Evolutionary conservation across 1,140 invertebrate genomes (phyloP).

Genomic region (Neuroterus valhalla): DNA sequence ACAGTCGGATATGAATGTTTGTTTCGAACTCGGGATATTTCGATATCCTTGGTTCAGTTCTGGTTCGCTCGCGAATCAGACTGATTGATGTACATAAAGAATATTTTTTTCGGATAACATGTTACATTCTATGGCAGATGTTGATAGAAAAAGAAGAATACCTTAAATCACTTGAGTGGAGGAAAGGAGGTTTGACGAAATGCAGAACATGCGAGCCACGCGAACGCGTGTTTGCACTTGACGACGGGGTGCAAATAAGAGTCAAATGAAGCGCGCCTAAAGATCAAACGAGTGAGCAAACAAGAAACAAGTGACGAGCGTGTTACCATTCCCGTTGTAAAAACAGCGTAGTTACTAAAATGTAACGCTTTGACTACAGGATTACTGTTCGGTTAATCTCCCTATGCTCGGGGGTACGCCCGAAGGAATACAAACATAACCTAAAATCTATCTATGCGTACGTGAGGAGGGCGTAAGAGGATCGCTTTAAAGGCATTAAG

Average conservation of each 20-base stretch:
- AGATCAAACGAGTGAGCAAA: conserved; percentile 74
- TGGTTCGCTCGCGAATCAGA: too few species aligned
- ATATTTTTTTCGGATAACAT: too few species aligned
- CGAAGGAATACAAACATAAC: conserved; percentile 66
- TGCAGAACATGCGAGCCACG: conserved; percentile 42
- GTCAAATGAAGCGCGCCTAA: conserved; percentile 70
- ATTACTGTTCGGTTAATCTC: conserved; percentile 72
- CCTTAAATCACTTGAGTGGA: background rate
- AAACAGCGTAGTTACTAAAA: conserved; percentile 62
- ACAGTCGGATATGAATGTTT: too few species aligned
- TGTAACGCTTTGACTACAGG: conserved; percentile 69
- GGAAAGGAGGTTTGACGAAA: background rate
- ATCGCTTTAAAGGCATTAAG: conserved; percentile 63
- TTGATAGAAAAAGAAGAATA: background rate
- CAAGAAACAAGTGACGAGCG: conserved; percentile 71
- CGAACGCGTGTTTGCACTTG: conserved; percentile 57
- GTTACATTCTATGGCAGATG: background rate
- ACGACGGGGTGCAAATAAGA: conserved; percentile 65
- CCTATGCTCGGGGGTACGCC: conserved; percentile 47
- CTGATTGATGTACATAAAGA: too few species aligned
- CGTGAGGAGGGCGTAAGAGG: conserved; percentile 52
- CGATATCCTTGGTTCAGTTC: too few species aligned
- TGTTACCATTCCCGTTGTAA: conserved; percentile 68
- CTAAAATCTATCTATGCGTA: conserved; percentile 50
- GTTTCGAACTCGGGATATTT: too few species aligned